Percentiles rank a stretch among this genome's conserved stretches.
Conservation (phyloP, 2,888 invertebrate genomes). For the Bombylius major region DNA sequence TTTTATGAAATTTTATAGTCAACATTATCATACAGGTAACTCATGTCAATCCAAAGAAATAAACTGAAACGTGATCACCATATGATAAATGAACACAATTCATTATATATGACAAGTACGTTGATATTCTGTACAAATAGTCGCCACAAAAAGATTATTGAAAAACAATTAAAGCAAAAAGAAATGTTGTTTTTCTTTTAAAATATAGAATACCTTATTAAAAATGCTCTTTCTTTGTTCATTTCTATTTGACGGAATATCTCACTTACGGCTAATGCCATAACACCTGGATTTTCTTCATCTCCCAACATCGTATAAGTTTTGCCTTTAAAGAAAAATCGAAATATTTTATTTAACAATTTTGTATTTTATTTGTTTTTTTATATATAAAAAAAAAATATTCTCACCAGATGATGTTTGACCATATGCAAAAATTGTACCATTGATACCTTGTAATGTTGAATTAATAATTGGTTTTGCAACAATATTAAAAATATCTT, state of each 20-base stretch:
- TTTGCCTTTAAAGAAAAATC: conserved; percentile 38
- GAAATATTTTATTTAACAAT: too few species aligned
- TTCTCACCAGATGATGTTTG: conserved; percentile 69
- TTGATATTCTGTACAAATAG: too few species aligned
- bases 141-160: too few species aligned
- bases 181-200: too few species aligned
- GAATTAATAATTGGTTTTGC: conserved; percentile 60
- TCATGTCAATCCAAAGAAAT: neutral
- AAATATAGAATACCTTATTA: conserved; percentile 49
- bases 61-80: too few species aligned
- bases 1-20: neutral
- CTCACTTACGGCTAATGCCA: conserved; percentile 55
- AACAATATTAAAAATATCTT: conserved; percentile 50
- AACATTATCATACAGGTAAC: neutral
- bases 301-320: conserved; percentile 75
- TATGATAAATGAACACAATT: too few species aligned
- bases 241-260: conserved; percentile 47
- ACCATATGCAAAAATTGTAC: conserved; percentile 84
- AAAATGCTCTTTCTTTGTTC: conserved; percentile 53
- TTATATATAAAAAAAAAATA: neutral
- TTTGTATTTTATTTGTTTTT: neutral
- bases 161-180: too few species aligned
- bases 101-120: too few species aligned
- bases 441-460: conserved; percentile 63
- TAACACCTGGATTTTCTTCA: conserved; percentile 55